phyloP scores from a whole-genome alignment of 2,797 vertebrate genomes.

The Onychomys leucogaster region DNA sequence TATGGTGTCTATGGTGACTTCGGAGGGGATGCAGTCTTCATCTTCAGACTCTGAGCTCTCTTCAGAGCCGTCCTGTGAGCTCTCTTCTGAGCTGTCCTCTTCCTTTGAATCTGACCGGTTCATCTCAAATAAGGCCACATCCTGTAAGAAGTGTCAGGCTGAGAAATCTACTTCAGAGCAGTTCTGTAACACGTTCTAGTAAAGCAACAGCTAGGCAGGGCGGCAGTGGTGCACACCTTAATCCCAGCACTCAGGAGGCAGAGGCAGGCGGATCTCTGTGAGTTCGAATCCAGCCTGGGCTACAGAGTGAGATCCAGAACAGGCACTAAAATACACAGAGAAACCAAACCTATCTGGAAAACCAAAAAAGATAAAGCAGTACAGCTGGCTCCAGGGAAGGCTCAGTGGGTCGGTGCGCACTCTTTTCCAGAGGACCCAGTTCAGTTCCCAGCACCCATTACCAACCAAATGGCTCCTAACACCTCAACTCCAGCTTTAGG shows the following conservation, averaged over 20 bases:
- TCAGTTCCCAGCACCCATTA: not conserved
- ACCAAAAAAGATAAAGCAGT: too few species aligned
- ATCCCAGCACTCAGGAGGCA: too few species aligned
- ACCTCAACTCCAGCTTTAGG: not conserved
- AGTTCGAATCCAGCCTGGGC: too few species aligned
- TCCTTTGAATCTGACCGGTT: slow-evolving; percentile 87
- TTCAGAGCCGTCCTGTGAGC: not conserved
- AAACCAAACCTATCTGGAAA: too few species aligned
- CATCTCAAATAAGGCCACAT: slow-evolving; percentile 94
- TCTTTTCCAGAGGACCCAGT: not conserved
- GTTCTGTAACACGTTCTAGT: not conserved
- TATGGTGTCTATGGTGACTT: slow-evolving; percentile 90
- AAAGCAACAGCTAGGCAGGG: not conserved
- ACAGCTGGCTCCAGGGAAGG: too few species aligned
- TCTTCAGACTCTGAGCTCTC: slow-evolving; percentile 84
- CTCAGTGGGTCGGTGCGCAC: not conserved
- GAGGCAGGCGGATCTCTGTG: too few species aligned
- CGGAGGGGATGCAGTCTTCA: slow-evolving; percentile 74
- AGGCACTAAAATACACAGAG: too few species aligned
- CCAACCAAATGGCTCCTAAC: not conserved
- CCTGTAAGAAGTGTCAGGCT: slow-evolving; percentile 85
- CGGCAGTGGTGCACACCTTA: too few species aligned
- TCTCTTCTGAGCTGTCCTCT: slow-evolving; percentile 74
- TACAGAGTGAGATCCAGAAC: too few species aligned
- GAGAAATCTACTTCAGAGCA: not conserved